phyloP scores from a whole-genome alignment of 2,888 invertebrate species.

The Drosophila nr. perissopoda region DNA sequence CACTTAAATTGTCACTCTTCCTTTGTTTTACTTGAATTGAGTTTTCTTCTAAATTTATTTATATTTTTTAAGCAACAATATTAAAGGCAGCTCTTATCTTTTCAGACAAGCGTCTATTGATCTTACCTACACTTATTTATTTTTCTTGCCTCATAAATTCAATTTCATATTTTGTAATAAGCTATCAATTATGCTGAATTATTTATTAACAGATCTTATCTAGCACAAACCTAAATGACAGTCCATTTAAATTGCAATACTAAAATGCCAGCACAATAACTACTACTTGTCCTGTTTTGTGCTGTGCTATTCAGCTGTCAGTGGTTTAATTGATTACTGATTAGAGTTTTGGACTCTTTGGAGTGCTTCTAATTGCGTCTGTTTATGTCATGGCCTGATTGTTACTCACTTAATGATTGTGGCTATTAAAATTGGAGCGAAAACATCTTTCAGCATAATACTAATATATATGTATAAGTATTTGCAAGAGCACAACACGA shows the following conservation, averaged over 20 bases:
- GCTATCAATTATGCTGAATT: not conserved
- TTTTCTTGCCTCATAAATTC: not conserved
- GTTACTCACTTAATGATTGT: slow-evolving; percentile 37
- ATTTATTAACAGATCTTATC: not conserved
- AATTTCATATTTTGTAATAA: not conserved
- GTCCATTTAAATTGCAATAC: not conserved
- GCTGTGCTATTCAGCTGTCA: slow-evolving; percentile 44
- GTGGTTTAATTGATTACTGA: slow-evolving; percentile 63
- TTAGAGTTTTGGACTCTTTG: slow-evolving; percentile 27
- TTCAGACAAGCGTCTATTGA: not conserved
- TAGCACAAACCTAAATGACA: not conserved
- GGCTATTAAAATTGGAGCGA: slow-evolving; percentile 39
- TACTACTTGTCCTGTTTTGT: not conserved
- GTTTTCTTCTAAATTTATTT: not conserved
- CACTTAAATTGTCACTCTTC: not conserved
- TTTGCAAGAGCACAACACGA: slow-evolving; percentile 1
- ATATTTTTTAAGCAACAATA: not conserved
- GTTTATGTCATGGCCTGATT: slow-evolving; percentile 13
- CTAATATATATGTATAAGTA: slow-evolving; percentile 2
- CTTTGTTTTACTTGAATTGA: not conserved
- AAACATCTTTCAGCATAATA: slow-evolving; percentile 43
- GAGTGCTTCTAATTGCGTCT: slow-evolving; percentile 18
- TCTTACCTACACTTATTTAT: not conserved
- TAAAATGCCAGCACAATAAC: slow-evolving; percentile 10
- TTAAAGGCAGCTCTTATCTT: not conserved